Evolutionary conservation across 1,140 invertebrate genomes (phyloP).

Genomic region (Chelonus insularis): DNA sequence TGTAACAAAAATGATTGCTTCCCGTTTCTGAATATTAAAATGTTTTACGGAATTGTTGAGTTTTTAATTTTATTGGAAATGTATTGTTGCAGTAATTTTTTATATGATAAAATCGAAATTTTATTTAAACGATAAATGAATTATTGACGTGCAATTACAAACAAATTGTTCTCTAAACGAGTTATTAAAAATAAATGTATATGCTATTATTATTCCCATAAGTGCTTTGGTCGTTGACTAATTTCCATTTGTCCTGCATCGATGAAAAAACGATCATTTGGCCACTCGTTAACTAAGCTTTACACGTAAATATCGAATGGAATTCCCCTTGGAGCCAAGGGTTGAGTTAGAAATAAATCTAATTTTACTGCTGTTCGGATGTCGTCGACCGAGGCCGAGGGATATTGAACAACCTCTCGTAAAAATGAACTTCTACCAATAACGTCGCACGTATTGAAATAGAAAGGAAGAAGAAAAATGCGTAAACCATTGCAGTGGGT

Average conservation of each 20-base stretch:
- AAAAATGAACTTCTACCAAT: conserved; percentile 23
- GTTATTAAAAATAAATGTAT: too few relatives aligned
- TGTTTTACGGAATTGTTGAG: too few relatives aligned
- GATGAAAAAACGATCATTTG: not conserved
- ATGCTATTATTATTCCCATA: too few relatives aligned
- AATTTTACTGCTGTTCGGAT: conserved; percentile 24
- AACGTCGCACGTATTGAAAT: conserved; percentile 4
- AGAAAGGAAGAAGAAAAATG: conserved; percentile 12
- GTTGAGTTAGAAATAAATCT: conserved; percentile 27
- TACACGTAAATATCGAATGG: conserved; percentile 23
- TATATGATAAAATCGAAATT: too few relatives aligned
- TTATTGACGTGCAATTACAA: too few relatives aligned
- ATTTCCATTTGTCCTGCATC: conserved; percentile 2
- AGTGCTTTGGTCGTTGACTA: too few relatives aligned
- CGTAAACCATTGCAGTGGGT: conserved; percentile 11
- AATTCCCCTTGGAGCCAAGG: conserved; percentile 17
- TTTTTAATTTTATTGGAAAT: too few relatives aligned
- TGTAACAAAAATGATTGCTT: too few relatives aligned
- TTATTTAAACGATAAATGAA: too few relatives aligned
- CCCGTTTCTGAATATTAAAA: too few relatives aligned
- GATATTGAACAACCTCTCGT: conserved; percentile 25
- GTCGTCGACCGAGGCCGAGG: conserved; percentile 6
- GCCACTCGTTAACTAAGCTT: conserved; percentile 18
- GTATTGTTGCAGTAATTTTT: too few relatives aligned
- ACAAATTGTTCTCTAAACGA: too few relatives aligned